Evolutionary conservation across 2,888 invertebrate genomes (phyloP).

Genomic region (Rotaria macrura): DNA sequence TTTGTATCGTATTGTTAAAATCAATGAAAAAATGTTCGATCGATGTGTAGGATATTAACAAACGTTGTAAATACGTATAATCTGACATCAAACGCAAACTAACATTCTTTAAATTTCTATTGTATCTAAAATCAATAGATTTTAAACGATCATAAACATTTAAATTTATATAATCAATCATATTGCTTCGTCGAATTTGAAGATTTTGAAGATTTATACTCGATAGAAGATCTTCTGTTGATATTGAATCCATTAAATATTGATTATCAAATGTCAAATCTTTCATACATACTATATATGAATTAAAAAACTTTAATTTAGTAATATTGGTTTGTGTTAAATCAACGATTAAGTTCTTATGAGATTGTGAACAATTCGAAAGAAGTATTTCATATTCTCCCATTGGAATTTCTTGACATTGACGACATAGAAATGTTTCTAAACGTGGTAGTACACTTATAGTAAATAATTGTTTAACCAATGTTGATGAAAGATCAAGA

Average conservation of each 20-base stretch:
- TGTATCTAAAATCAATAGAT: neutral
- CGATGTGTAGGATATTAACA: neutral
- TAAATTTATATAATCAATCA: neutral
- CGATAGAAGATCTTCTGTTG: neutral
- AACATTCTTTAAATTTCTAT: neutral
- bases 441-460: neutral
- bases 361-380: neutral
- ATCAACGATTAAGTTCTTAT: neutral
- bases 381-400: neutral
- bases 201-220: neutral
- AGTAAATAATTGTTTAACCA: neutral
- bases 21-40: neutral
- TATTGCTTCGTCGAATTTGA: neutral
- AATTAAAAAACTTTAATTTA: neutral
- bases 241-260: neutral
- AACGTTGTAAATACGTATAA: neutral
- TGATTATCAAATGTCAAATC: neutral
- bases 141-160: neutral
- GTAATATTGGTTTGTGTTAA: neutral
- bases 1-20: neutral
- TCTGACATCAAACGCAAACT: neutral
- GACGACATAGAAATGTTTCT: neutral
- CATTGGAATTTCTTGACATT: neutral
- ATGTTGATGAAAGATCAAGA: neutral
- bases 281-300: neutral